Evolutionary conservation across 2,113 vertebrate genomes (phyloP).

Genomic region (Procavia capensis): DNA sequence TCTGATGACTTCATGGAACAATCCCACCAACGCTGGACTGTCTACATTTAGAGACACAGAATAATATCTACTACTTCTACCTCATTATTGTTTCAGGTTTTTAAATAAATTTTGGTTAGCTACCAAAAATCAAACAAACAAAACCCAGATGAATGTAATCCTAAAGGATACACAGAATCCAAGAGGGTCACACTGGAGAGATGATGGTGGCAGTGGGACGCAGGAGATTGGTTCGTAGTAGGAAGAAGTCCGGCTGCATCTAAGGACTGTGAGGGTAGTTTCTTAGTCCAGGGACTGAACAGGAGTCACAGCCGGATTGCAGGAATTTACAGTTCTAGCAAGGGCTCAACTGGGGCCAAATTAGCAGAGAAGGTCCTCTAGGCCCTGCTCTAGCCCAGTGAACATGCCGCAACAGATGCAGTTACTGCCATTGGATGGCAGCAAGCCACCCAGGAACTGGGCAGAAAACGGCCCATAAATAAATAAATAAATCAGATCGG

Average conservation of each 20-base stretch:
- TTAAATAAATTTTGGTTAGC: background rate
- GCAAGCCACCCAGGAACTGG: background rate
- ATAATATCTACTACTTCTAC: background rate
- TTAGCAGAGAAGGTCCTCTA: background rate
- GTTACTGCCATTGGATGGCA: background rate
- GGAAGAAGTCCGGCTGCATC: background rate
- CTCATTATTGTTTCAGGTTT: background rate
- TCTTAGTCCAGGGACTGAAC: background rate
- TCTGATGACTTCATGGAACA: background rate
- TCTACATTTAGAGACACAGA: background rate
- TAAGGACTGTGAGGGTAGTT: background rate
- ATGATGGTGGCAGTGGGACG: background rate
- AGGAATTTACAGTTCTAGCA: background rate
- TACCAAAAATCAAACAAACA: too few species aligned
- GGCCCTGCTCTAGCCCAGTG: background rate
- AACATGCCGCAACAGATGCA: background rate
- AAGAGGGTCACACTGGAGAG: background rate
- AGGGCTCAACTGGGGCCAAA: background rate
- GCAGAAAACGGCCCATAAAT: background rate
- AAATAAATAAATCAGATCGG: too few species aligned
- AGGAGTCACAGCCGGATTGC: background rate
- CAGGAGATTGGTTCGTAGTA: background rate
- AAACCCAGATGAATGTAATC: background rate
- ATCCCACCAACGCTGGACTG: background rate
- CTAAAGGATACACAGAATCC: background rate